These are phyloP conservation scores for Lepisosteus osseus DNA, from an alignment of 2,113 vertebrate species.

Conservation along the genomic window DNA sequence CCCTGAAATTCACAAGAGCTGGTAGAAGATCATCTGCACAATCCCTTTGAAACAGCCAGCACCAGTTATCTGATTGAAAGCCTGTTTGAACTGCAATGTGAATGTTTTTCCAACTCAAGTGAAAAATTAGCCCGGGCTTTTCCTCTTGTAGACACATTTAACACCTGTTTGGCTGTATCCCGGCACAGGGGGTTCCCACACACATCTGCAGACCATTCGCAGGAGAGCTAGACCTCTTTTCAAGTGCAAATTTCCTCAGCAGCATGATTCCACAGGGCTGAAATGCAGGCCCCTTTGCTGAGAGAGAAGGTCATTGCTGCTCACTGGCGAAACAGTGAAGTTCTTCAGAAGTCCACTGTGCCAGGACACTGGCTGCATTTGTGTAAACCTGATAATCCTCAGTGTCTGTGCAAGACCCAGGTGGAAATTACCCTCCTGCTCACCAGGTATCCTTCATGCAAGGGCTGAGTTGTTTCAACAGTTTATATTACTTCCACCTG, in stretches of 20 bases:
- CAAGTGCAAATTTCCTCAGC: slow-evolving; percentile 30
- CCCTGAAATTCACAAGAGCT: not conserved
- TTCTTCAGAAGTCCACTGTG: not conserved
- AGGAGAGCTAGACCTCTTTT: slow-evolving; percentile 17
- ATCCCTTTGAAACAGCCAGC: not conserved
- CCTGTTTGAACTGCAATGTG: slow-evolving; percentile 7
- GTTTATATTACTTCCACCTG: slow-evolving; percentile 63
- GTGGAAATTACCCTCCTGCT: slow-evolving; percentile 48
- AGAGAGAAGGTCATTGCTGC: slow-evolving; percentile 17
- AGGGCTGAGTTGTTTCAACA: slow-evolving; percentile 34
- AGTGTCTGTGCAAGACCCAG: slow-evolving; percentile 46
- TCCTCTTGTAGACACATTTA: slow-evolving; percentile 10
- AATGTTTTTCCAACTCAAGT: not conserved
- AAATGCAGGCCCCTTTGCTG: slow-evolving; percentile 18
- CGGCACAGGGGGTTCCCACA: slow-evolving; percentile 1
- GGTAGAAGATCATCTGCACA: not conserved
- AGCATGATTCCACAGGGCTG: slow-evolving; percentile 22
- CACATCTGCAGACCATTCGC: slow-evolving; percentile 35
- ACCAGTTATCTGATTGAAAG: slow-evolving; percentile 11
- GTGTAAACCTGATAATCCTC: slow-evolving; percentile 38
- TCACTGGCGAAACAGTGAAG: not conserved
- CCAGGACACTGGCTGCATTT: slow-evolving; percentile 34
- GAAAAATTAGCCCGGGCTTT: slow-evolving; percentile 20
- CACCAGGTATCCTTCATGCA: slow-evolving; percentile 41
- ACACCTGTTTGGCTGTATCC: slow-evolving; percentile 43